phyloP scores from a whole-genome alignment of 2,797 vertebrate genomes.

The Coregonus sp. region DNA sequence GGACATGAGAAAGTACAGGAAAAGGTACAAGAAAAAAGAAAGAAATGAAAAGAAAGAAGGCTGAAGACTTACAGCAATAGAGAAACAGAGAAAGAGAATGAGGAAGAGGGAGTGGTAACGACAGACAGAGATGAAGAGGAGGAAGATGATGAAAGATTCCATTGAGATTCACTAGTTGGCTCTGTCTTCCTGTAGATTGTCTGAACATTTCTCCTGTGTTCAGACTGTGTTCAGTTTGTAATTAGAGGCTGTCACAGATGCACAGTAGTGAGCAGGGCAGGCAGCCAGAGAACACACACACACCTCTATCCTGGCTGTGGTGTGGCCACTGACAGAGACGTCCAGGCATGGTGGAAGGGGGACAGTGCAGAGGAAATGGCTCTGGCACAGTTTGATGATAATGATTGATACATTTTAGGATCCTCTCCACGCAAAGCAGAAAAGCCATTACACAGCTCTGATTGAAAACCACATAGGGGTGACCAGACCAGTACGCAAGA shows the following conservation, averaged over 20 bases:
- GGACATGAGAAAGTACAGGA: neutral
- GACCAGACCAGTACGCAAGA: constrained; percentile 11
- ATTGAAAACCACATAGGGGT: constrained; percentile 43
- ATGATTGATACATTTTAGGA: constrained; percentile 41
- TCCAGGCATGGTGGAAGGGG: neutral
- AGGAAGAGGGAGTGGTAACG: neutral
- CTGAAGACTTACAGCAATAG: no score
- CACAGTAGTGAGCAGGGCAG: neutral
- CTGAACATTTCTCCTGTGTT: no score
- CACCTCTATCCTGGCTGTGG: no score
- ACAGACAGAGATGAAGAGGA: neutral
- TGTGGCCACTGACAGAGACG: constrained; percentile 4
- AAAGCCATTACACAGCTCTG: constrained; percentile 38
- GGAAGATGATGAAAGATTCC: neutral
- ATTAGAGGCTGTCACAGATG: no score
- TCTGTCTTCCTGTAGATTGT: neutral
- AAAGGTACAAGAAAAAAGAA: neutral
- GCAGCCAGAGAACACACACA: neutral
- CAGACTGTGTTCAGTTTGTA: no score
- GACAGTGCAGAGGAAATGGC: neutral
- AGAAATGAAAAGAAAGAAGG: neutral
- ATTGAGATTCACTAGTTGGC: neutral
- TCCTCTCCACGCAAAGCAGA: constrained; percentile 34
- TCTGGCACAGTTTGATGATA: constrained; percentile 32
- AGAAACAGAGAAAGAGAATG: no score